Percentiles rank a stretch among this genome's conserved stretches.
Conservation (phyloP, 2,797 vertebrate species). For the Spinus pinus region DNA sequence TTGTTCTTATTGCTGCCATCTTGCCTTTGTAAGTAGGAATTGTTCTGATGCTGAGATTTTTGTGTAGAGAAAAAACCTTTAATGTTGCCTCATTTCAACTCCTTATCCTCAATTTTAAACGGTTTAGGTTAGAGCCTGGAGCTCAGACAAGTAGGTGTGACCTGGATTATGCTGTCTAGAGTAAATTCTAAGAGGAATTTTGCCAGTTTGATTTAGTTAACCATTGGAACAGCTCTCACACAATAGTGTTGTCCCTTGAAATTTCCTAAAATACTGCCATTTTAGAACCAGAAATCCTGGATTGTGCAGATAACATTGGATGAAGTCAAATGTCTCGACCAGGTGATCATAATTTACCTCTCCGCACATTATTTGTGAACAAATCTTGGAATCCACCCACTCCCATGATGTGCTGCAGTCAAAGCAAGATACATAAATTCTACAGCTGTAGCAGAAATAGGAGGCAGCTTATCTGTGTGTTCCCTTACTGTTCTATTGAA, state of each 20-base stretch:
- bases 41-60: not conserved
- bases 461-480: not conserved
- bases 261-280: not conserved
- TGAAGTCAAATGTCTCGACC: not conserved
- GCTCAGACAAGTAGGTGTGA: slow-evolving; percentile 24
- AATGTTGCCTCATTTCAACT: slow-evolving; percentile 53
- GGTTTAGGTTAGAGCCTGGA: slow-evolving; percentile 31
- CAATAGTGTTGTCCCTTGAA: not conserved
- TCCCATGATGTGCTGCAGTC: not conserved
- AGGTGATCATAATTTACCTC: not conserved
- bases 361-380: not conserved
- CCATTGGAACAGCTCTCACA: not conserved
- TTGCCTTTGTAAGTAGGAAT: not conserved
- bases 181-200: slow-evolving; percentile 42
- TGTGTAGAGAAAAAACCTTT: not conserved
- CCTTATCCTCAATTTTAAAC: slow-evolving; percentile 50
- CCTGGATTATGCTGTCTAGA: slow-evolving; percentile 56
- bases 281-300: not conserved
- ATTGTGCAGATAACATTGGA: not conserved
- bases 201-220: not conserved
- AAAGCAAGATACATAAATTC: not conserved
- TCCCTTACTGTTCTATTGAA: slow-evolving; percentile 3
- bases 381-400: not conserved
- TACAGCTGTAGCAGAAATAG: slow-evolving; percentile 8
- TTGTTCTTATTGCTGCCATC: not conserved